Percentiles rank a stretch among this genome's conserved stretches.
phyloP scores from a whole-genome alignment of 2,113 vertebrate genomes.

The Phainopepla nitens region DNA sequence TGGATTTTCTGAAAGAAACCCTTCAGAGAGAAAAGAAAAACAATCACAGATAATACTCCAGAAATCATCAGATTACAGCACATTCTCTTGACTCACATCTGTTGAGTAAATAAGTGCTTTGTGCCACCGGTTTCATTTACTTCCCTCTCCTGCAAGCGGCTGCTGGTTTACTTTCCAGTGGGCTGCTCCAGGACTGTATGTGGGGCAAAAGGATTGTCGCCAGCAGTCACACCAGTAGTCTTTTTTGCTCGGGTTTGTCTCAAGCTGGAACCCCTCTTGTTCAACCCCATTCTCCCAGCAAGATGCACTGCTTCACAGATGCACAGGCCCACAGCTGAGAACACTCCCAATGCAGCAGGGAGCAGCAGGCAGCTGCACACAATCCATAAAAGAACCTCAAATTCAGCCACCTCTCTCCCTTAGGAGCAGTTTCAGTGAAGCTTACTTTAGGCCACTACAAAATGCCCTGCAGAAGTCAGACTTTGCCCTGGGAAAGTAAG shows the following conservation, averaged over 20 bases:
- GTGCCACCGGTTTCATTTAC: background rate
- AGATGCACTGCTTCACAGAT: background rate
- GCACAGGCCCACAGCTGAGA: background rate
- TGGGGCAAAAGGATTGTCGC: conserved; percentile 43
- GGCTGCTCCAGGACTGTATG: background rate
- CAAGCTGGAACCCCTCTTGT: background rate
- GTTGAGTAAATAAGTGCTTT: conserved; percentile 35
- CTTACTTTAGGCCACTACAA: background rate
- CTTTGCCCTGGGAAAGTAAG: background rate
- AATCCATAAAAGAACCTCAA: background rate
- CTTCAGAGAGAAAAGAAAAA: conserved; percentile 21
- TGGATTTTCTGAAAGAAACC: conserved; percentile 18
- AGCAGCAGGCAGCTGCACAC: background rate
- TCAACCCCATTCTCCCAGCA: background rate
- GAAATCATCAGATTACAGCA: conserved; percentile 57
- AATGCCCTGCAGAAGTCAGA: rapidly evolving
- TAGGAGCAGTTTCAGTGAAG: background rate
- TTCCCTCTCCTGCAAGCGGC: background rate
- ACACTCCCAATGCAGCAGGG: background rate
- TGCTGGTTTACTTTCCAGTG: background rate
- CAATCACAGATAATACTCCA: conserved; percentile 54
- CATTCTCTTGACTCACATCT: conserved; percentile 43
- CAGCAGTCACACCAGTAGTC: background rate
- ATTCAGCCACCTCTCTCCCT: background rate
- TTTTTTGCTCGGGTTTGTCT: rapidly evolving